Evolutionary conservation across 2,888 invertebrate species (phyloP).

Genomic region (Hylaea fasciaria): DNA sequence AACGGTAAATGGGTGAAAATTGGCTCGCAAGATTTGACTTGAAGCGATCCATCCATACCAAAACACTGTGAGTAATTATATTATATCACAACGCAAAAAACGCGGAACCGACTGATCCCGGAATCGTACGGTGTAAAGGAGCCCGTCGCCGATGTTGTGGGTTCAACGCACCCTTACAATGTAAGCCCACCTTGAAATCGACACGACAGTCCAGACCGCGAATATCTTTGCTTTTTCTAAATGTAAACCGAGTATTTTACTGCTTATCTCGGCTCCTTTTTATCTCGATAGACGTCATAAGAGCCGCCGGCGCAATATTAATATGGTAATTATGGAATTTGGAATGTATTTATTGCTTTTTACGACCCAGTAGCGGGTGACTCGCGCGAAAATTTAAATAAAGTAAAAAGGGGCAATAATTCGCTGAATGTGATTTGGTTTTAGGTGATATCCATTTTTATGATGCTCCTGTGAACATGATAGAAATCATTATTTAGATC

Average conservation of each 20-base stretch:
- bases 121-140: conserved; percentile 13
- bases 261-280: conserved; percentile 29
- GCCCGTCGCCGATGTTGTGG: conserved; percentile 5
- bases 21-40: too few species aligned
- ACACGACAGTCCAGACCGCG: conserved; percentile 37
- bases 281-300: conserved; percentile 19
- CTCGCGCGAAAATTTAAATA: not conserved
- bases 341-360: too few species aligned
- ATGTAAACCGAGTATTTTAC: conserved; percentile 38
- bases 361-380: not conserved
- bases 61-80: too few species aligned
- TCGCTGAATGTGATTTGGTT: not conserved
- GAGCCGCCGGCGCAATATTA: conserved; percentile 17
- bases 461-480: too few species aligned
- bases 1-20: too few species aligned
- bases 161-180: conserved; percentile 39
- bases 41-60: too few species aligned
- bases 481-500: too few species aligned
- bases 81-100: too few species aligned
- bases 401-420: not conserved
- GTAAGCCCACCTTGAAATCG: conserved; percentile 48
- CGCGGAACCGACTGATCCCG: not conserved
- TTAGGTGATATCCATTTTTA: not conserved
- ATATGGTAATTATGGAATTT: conserved; percentile 25
- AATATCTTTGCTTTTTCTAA: conserved; percentile 40